Conservation (phyloP, 2,888 invertebrate species). For the Volucella inflata region DNA sequence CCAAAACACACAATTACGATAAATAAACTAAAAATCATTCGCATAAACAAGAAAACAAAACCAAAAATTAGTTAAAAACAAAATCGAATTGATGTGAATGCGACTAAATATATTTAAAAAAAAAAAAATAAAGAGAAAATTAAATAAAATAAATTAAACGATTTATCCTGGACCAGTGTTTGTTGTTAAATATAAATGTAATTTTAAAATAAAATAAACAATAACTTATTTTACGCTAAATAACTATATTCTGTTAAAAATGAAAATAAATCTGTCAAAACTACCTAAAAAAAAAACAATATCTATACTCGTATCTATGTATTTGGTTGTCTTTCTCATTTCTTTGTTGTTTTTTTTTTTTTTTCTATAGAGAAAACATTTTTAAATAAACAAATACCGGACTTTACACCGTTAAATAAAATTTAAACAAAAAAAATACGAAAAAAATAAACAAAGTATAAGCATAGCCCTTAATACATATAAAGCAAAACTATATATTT, state of each 20-base stretch:
- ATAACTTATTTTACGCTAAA: slow-evolving; percentile 53
- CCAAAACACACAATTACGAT: not conserved
- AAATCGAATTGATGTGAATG: slow-evolving; percentile 46
- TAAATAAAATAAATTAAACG: slow-evolving; percentile 47
- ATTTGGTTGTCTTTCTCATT: not conserved
- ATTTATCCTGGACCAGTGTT: slow-evolving; percentile 74
- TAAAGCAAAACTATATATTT: slow-evolving; percentile 43
- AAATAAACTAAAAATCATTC: slow-evolving; percentile 15
- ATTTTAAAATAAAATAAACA: slow-evolving; percentile 20
- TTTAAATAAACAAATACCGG: slow-evolving; percentile 51
- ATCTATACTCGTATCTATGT: slow-evolving; percentile 9
- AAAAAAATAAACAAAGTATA: slow-evolving; percentile 5
- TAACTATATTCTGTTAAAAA: slow-evolving; percentile 60
- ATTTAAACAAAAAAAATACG: slow-evolving; percentile 11
- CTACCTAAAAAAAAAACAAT: too few species aligned
- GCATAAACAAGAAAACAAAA: slow-evolving; percentile 37
- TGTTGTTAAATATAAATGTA: slow-evolving; percentile 72
- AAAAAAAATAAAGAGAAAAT: slow-evolving; percentile 26
- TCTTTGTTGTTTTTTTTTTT: slow-evolving; percentile 21
- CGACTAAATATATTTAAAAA: slow-evolving; percentile 25
- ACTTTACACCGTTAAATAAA: slow-evolving; percentile 71
- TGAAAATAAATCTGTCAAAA: too few species aligned
- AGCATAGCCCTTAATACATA: slow-evolving; percentile 35
- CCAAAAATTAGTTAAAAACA: slow-evolving; percentile 35
- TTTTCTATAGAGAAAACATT: slow-evolving; percentile 30